phyloP scores from a whole-genome alignment of 2,888 invertebrate species.

The Acanthopleura granulata region DNA sequence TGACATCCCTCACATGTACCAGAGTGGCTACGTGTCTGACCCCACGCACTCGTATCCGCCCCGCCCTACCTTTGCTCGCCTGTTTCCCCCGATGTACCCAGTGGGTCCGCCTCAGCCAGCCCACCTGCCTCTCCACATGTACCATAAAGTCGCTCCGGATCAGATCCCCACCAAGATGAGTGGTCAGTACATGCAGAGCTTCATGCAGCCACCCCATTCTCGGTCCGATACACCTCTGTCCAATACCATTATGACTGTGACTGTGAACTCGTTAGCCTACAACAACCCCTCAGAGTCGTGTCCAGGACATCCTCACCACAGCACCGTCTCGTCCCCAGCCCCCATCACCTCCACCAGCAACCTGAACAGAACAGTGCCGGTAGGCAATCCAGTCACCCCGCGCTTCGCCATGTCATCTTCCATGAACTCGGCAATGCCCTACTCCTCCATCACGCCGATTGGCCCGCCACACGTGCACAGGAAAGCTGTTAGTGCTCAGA shows the following conservation, averaged over 20 bases:
- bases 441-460: neutral
- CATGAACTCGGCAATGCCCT: neutral
- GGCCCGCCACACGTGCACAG: neutral
- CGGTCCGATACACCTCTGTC: neutral
- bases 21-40: neutral
- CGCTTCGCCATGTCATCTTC: neutral
- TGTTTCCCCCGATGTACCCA: slow-evolving; percentile 10
- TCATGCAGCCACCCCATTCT: neutral
- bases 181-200: neutral
- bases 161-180: neutral
- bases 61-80: neutral
- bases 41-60: neutral
- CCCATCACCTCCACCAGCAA: neutral
- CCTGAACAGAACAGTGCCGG: neutral
- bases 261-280: neutral
- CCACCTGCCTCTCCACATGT: slow-evolving; percentile 4
- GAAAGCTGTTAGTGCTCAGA: neutral
- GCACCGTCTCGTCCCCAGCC: neutral
- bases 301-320: neutral
- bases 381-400: neutral
- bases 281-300: neutral
- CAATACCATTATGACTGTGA: slow-evolving; percentile 2
- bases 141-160: slow-evolving; percentile 1
- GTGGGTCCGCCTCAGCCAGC: neutral
- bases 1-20: neutral